Percentiles rank a stretch among this genome's conserved stretches.
These are phyloP conservation scores for Ramphastos sulfuratus DNA, from an alignment of 2,113 vertebrate species.

Conservation along the genomic window DNA sequence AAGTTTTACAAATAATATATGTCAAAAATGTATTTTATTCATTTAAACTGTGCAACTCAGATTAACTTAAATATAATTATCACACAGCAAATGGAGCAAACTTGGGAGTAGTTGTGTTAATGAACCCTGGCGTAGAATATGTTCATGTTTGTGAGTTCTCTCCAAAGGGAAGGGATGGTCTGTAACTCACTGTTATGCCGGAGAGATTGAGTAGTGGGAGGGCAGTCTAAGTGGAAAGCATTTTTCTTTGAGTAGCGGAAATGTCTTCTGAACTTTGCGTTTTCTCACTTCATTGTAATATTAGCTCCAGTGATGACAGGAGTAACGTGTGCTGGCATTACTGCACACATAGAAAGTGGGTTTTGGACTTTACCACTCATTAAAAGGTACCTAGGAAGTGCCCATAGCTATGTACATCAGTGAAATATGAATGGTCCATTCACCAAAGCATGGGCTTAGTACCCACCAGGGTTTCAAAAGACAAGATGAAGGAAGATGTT, in stretches of 20 bases:
- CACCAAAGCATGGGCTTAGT: not conserved
- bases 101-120: not conserved
- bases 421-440: not conserved
- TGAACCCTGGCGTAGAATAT: not conserved
- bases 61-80: not conserved
- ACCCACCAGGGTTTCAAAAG: not conserved
- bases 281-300: not conserved
- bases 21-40: not conserved
- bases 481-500: not conserved
- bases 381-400: not conserved
- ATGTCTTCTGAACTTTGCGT: accelerated
- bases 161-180: not conserved
- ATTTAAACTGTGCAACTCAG: not conserved
- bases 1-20: not conserved
- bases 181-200: not conserved
- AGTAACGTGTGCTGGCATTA: not conserved
- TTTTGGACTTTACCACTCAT: not conserved
- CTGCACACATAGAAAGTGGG: not conserved
- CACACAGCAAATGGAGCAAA: not conserved
- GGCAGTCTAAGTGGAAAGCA: not conserved
- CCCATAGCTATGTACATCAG: not conserved
- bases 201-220: not conserved
- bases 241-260: not conserved
- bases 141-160: not conserved
- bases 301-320: not conserved